Evolutionary conservation across 2,888 invertebrate genomes (phyloP), one percentile per base, ranked within the genome.

Genomic region (Cerastis leucographa): DNA sequence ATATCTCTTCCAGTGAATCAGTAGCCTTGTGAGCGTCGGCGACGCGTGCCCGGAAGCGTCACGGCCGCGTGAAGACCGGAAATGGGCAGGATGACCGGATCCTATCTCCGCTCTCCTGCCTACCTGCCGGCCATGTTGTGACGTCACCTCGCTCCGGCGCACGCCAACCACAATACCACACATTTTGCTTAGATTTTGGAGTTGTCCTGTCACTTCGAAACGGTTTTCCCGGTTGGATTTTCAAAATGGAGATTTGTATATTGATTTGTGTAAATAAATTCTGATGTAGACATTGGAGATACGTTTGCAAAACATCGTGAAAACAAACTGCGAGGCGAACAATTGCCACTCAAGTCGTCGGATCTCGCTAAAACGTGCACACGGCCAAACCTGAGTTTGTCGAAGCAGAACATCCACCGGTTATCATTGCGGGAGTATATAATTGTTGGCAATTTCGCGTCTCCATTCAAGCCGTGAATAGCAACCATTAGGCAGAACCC

Each of bases 71-170:
- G 96, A 96, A 96, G 96, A 96, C 96, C 96, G 96, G 96, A 96
- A 96, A 96, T 96, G 96, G 96, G 93, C 96, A 96, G 96, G 96
- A 96, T 96, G 96, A 96, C 96, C 96, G 96, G 96, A 96, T 96
- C 96, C 96, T 96, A 96, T 96, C 96, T 96, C 95, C 95, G 95
- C 88, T 89, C 88, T 95, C 92, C 94, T 94, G 94, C 93, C 95
- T 95, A 94, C 96, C 96, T 94, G 94, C 92, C 89, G 90, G 93
- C 94, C 96, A 95, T 95, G 95, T 95, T 95, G 94, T 95, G 94
- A 96, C 95, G 95, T 96, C 95, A 95, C 93, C 88, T 85, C 87
- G 87, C 87, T 85, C 89, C 89, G 86, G 88, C 86, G 78, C 86
- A 83, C 70, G 78, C 71, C 66, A 71, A 71, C 61, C 80, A 87